These are phyloP conservation scores for Chionodraco myersi DNA, from an alignment of 2,113 vertebrate genomes.

Conservation along the genomic window DNA sequence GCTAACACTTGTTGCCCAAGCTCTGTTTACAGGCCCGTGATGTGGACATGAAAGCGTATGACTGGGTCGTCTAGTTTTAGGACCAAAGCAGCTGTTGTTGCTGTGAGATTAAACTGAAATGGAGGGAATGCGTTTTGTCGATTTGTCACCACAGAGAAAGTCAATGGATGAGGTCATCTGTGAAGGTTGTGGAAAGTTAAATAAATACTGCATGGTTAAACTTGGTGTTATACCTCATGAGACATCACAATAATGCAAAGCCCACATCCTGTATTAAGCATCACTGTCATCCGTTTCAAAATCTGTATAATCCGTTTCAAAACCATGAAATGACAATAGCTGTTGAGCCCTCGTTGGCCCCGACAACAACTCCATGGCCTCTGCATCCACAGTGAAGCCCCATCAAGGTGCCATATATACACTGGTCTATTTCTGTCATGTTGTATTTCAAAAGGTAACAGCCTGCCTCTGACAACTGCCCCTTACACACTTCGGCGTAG, in stretches of 20 bases:
- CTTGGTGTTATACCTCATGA: neutral
- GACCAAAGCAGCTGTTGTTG: constrained; percentile 73
- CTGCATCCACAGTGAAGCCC: constrained; percentile 2
- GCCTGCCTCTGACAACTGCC: constrained; percentile 44
- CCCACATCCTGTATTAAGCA: neutral
- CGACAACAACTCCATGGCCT: neutral
- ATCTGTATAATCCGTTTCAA: too few species aligned
- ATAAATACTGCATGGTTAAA: neutral
- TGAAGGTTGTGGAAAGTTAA: constrained; percentile 8
- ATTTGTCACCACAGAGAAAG: constrained; percentile 45
- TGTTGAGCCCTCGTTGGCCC: neutral
- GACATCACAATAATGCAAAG: neutral
- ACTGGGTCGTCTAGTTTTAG: constrained; percentile 57
- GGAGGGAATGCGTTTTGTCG: constrained; percentile 35
- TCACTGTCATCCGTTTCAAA: neutral
- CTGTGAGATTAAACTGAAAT: constrained; percentile 54
- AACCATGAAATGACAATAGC: neutral
- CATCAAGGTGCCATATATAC: constrained; percentile 60
- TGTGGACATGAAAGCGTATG: constrained; percentile 26
- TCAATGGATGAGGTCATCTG: constrained; percentile 42
- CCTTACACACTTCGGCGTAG: constrained; percentile 35
- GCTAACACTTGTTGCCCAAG: constrained; percentile 49
- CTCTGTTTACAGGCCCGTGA: constrained; percentile 65
- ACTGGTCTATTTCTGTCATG: constrained; percentile 66
- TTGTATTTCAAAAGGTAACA: constrained; percentile 67